A percentile compares a stretch with the other conserved stretches of the same genome.
Evolutionary conservation across 2,888 invertebrate genomes (phyloP).

Genomic region (Digitonthophagus gazella): DNA sequence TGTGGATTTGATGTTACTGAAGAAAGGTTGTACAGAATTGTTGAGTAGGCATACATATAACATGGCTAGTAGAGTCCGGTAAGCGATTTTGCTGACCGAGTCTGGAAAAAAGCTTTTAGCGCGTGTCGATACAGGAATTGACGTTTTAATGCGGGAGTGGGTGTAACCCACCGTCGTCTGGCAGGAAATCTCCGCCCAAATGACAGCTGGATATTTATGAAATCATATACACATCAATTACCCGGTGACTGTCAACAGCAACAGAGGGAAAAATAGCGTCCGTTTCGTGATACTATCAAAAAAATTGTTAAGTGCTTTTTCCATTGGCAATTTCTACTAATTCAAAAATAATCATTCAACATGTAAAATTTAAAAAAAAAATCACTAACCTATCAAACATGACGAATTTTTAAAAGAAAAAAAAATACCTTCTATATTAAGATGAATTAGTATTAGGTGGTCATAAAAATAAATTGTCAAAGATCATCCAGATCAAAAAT

Average conservation of each 20-base stretch:
- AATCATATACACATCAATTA: slow-evolving; percentile 20
- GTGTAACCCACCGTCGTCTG: slow-evolving; percentile 24
- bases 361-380: no score
- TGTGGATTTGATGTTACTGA: no score
- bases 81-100: background rate
- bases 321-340: background rate
- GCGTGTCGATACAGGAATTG: slow-evolving; percentile 37
- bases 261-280: background rate
- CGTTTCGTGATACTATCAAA: background rate
- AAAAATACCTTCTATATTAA: no score
- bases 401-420: no score
- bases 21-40: no score
- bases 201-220: slow-evolving; percentile 22
- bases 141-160: slow-evolving; percentile 38
- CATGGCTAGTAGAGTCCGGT: no score
- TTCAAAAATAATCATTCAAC: no score
- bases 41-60: no score
- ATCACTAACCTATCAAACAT: no score
- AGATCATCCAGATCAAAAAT: no score
- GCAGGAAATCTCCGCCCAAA: slow-evolving; percentile 1
- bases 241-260: background rate
- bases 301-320: background rate
- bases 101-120: slow-evolving; percentile 37
- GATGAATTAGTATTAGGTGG: no score
- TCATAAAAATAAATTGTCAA: no score